Evolutionary conservation across 2,797 vertebrate genomes (phyloP), one percentile per base, ranked within the genome.

Genomic region (Darevskia nairensis): DNA sequence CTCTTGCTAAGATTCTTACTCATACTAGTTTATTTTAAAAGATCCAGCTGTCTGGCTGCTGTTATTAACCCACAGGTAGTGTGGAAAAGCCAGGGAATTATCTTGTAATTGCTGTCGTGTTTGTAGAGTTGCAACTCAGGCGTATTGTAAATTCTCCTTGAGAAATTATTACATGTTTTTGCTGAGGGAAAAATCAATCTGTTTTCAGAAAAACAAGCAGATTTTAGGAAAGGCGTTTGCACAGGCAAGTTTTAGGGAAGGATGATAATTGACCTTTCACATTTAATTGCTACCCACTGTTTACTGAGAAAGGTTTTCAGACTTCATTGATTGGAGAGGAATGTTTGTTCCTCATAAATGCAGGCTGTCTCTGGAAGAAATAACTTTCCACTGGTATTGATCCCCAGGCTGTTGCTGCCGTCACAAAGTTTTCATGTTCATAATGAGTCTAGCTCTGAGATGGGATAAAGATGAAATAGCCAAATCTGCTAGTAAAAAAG

Each of bases 1-100:
- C 11, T 76, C 44, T 68, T 41, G 32, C 80, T 77, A 11, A 59
- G 44, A 59, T 69, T 83, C 41, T 83, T 83, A 78, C 27, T 69
- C 77, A 39, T 69, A 83, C 46, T 78, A n/a, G 68, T 88, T 88
- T 77, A 83, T 69, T 15, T 55, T 80, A 75, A n/a, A 66, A n/a
- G 35, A 55, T 68, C 80, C 44, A 82, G 23, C 44, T 87, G 39
- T 23, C 61, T 46, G 80, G n/a, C 55, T 76, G 71, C 50, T 75
- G 55, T 87, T 87, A 76, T 87, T 69, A 78, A 69, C 21, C 17
- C 64, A 59, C 74, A 88, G 80, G 61, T 78, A 25, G 17, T 59
- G n/a, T 55, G 64, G 74, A 83, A 88, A 83, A 69, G 32, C 59
- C 35, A 78, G 59, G 41, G 32, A 83, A 78, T 69, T 83, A 71